Percentiles rank a stretch among this genome's conserved stretches.
Conservation (phyloP, 2,888 invertebrate genomes). For the Pandemis corylana region DNA sequence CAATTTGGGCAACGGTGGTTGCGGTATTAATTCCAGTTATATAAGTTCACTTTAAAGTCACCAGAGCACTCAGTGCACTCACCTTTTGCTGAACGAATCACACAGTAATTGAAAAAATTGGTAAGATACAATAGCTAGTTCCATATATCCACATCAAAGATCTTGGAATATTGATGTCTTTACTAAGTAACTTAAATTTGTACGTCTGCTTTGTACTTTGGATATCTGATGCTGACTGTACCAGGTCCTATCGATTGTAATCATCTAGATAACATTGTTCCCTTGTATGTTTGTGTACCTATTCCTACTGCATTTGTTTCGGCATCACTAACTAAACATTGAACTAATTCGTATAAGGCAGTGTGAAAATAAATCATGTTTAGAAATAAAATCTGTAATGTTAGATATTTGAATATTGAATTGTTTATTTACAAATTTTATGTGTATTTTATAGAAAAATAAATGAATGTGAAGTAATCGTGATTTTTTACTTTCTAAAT, state of each 20-base stretch:
- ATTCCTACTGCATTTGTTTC: slow-evolving; percentile 29
- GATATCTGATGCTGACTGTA: not conserved
- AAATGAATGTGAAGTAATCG: slow-evolving; percentile 65
- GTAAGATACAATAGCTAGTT: too few relatives aligned
- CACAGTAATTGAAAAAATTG: too few relatives aligned
- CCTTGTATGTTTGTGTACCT: slow-evolving; percentile 9
- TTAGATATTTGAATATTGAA: slow-evolving; percentile 81
- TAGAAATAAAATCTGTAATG: slow-evolving; percentile 73
- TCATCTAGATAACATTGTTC: slow-evolving; percentile 15
- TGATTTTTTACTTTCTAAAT: slow-evolving; percentile 48
- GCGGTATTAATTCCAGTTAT: too few relatives aligned
- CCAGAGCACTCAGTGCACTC: too few relatives aligned
- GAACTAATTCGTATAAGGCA: slow-evolving; percentile 43
- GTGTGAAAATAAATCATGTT: slow-evolving; percentile 65
- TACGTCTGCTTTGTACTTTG: not conserved
- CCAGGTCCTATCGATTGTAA: slow-evolving; percentile 6
- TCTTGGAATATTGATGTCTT: too few relatives aligned
- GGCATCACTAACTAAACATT: slow-evolving; percentile 28
- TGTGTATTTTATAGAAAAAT: slow-evolving; percentile 85
- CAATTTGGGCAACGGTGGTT: too few relatives aligned
- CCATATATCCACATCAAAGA: too few relatives aligned
- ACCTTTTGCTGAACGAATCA: too few relatives aligned
- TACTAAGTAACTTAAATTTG: too few relatives aligned
- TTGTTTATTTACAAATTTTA: slow-evolving; percentile 85
- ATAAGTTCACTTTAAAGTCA: too few relatives aligned